A percentile compares a stretch with the other conserved stretches of the same genome.
These are phyloP conservation scores for Perdita meconis DNA, from an alignment of 2,888 invertebrate species.

Conservation along the genomic window DNA sequence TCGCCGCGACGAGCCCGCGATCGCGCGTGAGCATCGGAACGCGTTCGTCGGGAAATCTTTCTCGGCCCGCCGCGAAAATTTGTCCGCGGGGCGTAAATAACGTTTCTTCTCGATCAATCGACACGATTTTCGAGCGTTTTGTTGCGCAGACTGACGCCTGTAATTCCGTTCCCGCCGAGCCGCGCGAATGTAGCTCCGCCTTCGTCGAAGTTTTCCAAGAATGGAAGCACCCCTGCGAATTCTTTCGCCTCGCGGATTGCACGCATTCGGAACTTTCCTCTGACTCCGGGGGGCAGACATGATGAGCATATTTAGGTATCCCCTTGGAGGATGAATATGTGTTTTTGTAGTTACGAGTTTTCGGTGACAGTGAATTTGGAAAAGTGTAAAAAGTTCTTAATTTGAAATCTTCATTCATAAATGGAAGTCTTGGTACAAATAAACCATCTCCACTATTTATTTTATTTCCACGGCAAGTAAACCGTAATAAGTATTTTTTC, in stretches of 20 bases:
- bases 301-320: background rate
- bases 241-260: background rate
- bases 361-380: too few species aligned
- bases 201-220: background rate
- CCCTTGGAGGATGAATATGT: too few species aligned
- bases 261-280: background rate
- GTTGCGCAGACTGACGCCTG: background rate
- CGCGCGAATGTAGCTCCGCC: background rate
- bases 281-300: too few species aligned
- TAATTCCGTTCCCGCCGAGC: background rate
- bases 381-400: too few species aligned
- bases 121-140: too few species aligned
- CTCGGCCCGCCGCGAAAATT: background rate
- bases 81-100: background rate
- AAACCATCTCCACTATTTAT: too few species aligned
- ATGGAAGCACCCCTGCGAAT: background rate
- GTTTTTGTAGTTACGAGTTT: too few species aligned
- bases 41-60: background rate
- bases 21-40: conserved; percentile 13
- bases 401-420: too few species aligned
- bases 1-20: conserved; percentile 22
- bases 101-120: too few species aligned
- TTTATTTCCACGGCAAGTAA: too few species aligned
- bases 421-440: too few species aligned
- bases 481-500: too few species aligned